Percentiles rank a stretch among this genome's conserved stretches.
Evolutionary conservation across 2,113 vertebrate genomes (phyloP).

Genomic region (Dissostichus mawsoni): DNA sequence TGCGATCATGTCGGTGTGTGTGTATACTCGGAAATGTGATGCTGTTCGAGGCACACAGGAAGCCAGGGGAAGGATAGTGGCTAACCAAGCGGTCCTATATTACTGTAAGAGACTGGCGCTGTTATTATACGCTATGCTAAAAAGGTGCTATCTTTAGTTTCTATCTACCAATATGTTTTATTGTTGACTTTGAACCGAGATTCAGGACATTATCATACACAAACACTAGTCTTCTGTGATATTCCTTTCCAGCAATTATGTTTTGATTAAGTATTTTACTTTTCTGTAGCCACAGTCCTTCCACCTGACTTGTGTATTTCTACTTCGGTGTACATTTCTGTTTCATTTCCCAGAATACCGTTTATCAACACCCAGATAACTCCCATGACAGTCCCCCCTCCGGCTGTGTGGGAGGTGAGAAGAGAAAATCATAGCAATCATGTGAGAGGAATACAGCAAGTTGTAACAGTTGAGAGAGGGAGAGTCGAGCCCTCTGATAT

Average conservation of each 20-base stretch:
- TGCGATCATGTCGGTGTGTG: conserved; percentile 7
- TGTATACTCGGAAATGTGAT: conserved; percentile 47
- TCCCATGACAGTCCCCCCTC: neutral
- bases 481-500: neutral
- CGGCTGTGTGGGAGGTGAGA: neutral
- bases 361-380: conserved; percentile 7
- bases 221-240: neutral
- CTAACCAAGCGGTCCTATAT: conserved; percentile 46
- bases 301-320: conserved; percentile 6
- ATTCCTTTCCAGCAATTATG: neutral
- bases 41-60: conserved; percentile 54
- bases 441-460: neutral
- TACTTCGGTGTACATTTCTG: neutral
- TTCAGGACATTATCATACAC: neutral
- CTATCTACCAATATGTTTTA: conserved; percentile 5
- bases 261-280: conserved; percentile 5
- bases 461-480: neutral
- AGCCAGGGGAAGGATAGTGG: conserved; percentile 42
- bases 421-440: neutral
- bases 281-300: neutral
- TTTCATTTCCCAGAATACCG: neutral
- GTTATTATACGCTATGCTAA: conserved; percentile 22
- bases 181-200: neutral
- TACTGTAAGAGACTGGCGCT: conserved; percentile 6
- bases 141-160: neutral